Evolutionary conservation across 2,888 invertebrate genomes (phyloP).

Genomic region (Punctoribates punctum): DNA sequence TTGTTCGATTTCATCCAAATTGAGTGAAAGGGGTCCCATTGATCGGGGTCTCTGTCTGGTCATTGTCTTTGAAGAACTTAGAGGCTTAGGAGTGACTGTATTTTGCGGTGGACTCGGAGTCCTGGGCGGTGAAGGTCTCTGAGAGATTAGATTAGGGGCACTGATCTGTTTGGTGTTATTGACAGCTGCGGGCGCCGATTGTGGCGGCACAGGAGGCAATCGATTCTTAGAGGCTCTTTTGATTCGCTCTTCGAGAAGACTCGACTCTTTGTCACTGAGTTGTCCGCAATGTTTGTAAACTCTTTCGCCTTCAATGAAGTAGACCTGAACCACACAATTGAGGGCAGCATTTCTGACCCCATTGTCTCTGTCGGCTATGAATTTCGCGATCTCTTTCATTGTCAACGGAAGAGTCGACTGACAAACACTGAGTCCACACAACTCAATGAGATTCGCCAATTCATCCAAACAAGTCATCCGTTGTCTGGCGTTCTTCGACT

Average conservation of each 20-base stretch:
- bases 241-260: constrained; percentile 89
- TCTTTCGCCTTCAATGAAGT: constrained; percentile 82
- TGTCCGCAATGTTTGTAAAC: constrained; percentile 87
- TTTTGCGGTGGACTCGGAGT: constrained; percentile 39
- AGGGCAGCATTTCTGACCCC: constrained; percentile 91
- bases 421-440: constrained; percentile 80
- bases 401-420: constrained; percentile 73
- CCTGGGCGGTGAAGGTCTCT: constrained; percentile 25
- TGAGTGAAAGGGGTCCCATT: constrained; percentile 44
- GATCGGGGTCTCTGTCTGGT: constrained; percentile 26
- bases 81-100: constrained; percentile 42
- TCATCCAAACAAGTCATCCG: constrained; percentile 85
- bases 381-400: constrained; percentile 83
- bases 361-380: constrained; percentile 94
- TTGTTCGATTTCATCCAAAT: constrained; percentile 46
- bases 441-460: constrained; percentile 78
- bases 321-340: constrained; percentile 86
- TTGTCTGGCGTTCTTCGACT: constrained; percentile 94
- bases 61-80: constrained; percentile 28
- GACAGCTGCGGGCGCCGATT: constrained; percentile 62
- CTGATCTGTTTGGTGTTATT: not conserved
- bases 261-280: constrained; percentile 90
- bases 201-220: constrained; percentile 3
- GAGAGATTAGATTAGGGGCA: not conserved
- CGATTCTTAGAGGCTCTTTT: constrained; percentile 61